Conservation (phyloP, 2,797 vertebrate species). For the Parambassis ranga region DNA sequence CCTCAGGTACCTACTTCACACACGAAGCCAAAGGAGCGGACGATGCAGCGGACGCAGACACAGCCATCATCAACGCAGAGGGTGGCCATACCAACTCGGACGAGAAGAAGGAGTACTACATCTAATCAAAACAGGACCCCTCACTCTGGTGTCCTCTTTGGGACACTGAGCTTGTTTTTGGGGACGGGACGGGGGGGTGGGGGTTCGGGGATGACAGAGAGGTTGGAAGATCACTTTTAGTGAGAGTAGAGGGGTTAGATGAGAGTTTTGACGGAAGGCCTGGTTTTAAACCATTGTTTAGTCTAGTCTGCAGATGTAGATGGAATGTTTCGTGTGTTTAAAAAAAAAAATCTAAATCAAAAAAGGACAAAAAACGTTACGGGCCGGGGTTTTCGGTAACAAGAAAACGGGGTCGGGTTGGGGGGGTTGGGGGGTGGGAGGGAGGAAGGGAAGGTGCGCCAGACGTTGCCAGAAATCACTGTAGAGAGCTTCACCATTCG, state of each 20-base stretch:
- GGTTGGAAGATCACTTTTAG: constrained; percentile 38
- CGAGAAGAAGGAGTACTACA: constrained; percentile 99
- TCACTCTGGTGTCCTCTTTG: constrained; percentile 71
- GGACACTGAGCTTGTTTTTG: constrained; percentile 67
- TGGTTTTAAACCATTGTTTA: constrained; percentile 83
- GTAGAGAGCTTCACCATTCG: constrained; percentile 93
- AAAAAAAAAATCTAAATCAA: constrained; percentile 23
- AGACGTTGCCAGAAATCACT: constrained; percentile 88
- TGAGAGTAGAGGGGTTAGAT: constrained; percentile 28
- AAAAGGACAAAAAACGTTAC: constrained; percentile 36
- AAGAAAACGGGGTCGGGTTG: constrained; percentile 3
- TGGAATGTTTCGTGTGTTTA: constrained; percentile 76
- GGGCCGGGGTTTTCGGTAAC: constrained; percentile 47
- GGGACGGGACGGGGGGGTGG: background rate
- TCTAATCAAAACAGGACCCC: constrained; percentile 83
- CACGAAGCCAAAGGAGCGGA: constrained; percentile 99
- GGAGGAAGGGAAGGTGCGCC: constrained; percentile 62
- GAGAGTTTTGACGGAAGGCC: constrained; percentile 56
- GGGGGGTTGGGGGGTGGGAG: constrained; percentile 18
- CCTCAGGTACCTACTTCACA: constrained; percentile 96
- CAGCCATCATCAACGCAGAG: constrained; percentile 99
- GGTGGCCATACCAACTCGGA: constrained; percentile 98
- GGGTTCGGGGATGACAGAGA: constrained; percentile 6
- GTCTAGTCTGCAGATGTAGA: constrained; percentile 79
- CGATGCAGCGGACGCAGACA: constrained; percentile 96